Evolutionary conservation across 2,888 invertebrate genomes (phyloP), one percentile per base, ranked within the genome.

Genomic region (Plebejus melissa): DNA sequence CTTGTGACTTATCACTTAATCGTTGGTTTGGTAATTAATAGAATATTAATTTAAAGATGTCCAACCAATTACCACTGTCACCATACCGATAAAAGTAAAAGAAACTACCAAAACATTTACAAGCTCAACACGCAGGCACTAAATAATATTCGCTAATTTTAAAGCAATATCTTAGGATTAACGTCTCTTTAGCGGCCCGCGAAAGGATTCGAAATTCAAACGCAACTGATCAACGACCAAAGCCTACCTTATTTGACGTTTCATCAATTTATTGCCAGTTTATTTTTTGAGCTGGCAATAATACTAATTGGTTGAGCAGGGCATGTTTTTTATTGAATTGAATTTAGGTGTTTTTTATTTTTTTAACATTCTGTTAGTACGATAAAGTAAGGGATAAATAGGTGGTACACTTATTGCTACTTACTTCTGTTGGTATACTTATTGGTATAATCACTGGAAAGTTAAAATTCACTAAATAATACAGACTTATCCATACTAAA

Each of bases 211-310:
- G 54, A 71, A 22, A 50, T 28, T 41, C 46, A 46, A 71, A 50
- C 28, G 11, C 46, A 71, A 71, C 71, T 71, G 7, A 46, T 71
- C 46, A 41, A 28, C 46, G 11, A 70, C 11, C 46, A 71, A 46
- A 71, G 71, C 71, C 71, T 71, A 71, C 46, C 41, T 71, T 71
- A 71, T 71, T 71, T 41, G 71, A 71, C 71, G 50, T 71, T 71
- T 46, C 41, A 4, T 71, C 71, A 46, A 71, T 71, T 71, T 71
- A 71, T 71, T 71, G 71, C 71, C 28, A 22, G 22, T 46, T 46
- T 46, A 65, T 71, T 71, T 71, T 54, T 71, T 46, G 2, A 46
- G 22, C 50, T 46, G 46, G 71, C 50, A 46, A 71, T 41, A 41
- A 9, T 28, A 46, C 46, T 71, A 71, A 71, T 71, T 71, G 41